phyloP scores from a whole-genome alignment of 2,113 vertebrate genomes.

The Phoxinus phoxinus region DNA sequence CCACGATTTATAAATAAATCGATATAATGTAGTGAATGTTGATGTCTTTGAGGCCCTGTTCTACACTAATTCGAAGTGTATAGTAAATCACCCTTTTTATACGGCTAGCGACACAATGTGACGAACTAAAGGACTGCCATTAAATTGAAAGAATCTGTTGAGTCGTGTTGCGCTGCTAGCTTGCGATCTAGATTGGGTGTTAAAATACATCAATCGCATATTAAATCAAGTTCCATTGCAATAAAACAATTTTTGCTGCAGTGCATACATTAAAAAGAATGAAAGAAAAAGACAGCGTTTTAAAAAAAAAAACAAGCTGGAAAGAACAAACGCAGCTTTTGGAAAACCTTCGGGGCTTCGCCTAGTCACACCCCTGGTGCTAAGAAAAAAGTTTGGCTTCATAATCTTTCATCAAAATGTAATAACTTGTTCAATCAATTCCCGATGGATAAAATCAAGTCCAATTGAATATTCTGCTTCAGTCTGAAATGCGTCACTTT shows the following conservation, averaged over 20 bases:
- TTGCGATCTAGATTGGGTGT: neutral
- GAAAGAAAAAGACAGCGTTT: neutral
- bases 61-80: neutral
- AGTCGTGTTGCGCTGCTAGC: neutral
- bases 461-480: slow-evolving; percentile 10
- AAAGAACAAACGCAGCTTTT: neutral
- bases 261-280: slow-evolving; percentile 29
- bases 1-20: too few species aligned
- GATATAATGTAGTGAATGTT: neutral
- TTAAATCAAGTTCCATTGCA: neutral
- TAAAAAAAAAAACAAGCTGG: neutral
- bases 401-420: slow-evolving; percentile 1
- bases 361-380: slow-evolving; percentile 6
- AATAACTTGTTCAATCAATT: slow-evolving; percentile 12
- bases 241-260: neutral
- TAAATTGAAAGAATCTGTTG: neutral
- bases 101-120: neutral
- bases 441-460: slow-evolving; percentile 1
- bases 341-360: neutral
- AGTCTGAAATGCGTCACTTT: slow-evolving; percentile 3
- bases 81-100: neutral
- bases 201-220: slow-evolving; percentile 11
- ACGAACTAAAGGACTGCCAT: neutral
- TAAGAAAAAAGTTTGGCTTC: slow-evolving; percentile 6
- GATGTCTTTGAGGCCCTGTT: neutral